Evolutionary conservation across 2,113 vertebrate genomes (phyloP), one percentile per base, ranked within the genome.

Genomic region (Hippocampus abdominalis): DNA sequence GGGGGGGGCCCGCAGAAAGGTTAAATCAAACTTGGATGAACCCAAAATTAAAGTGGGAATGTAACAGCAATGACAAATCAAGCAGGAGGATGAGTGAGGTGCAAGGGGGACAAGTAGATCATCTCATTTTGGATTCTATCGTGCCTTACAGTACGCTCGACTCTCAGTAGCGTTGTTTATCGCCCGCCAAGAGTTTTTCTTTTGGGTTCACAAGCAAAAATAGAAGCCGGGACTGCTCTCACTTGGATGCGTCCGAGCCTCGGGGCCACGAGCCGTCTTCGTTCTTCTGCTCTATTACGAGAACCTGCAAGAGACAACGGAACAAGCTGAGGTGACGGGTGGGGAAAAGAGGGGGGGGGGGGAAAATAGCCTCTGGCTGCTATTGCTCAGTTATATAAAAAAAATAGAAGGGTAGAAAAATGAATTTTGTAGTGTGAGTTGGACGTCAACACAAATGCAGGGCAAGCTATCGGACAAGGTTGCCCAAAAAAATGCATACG

Each of bases 211-310:
- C 69, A 48, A 75, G n/a, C 65, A n/a, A 61, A 61, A 57, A 74
- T 10, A 53, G 0, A 48, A 60, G 68, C 60, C 62, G 40, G 53
- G 51, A 36, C 59, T 66, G 84, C 78, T 94, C 96, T 96, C 94
- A 99, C 97, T 97, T 98, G 76, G 93, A 91, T 87, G 95, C 79
- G 68, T 95, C 94, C 85, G 95, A 94, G 89, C 95, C 95, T 90
- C 96, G 92, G 72, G 97, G 97, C 97, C 97, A 99, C 0, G 95
- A 86, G 87, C 97, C 97, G 54, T 98, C 97, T 87, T 96, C 94
- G 66, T 93, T 97, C 93, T 96, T 98, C 92, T 98, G 95, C 88
- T 99, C 97, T 92, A 99, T 99, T 72, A 99, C 97, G 49, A 99
- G 94, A 74, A 99, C 93, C 97, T 99, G 91, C 23, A 64, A 78